These are phyloP conservation scores for Drosophila erecta DNA, from an alignment of 1,140 invertebrate genomes.

Conservation along the genomic window DNA sequence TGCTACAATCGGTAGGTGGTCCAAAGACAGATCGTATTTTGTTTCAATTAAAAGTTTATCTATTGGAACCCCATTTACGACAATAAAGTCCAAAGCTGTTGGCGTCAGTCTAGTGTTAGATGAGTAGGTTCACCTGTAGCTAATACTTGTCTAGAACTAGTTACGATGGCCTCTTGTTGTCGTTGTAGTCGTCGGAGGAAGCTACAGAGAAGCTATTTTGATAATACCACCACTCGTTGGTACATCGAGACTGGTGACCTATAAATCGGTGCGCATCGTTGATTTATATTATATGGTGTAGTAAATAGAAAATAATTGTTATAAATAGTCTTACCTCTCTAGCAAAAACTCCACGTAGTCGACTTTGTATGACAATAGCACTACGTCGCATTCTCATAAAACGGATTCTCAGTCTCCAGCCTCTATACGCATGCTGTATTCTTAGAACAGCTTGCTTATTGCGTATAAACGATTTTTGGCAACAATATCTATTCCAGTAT, in stretches of 20 bases:
- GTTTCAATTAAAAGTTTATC: too few relatives aligned
- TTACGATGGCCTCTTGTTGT: too few relatives aligned
- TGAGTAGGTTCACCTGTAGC: too few relatives aligned
- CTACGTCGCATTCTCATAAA: slow-evolving; percentile 94
- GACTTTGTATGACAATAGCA: slow-evolving; percentile 95
- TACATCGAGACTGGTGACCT: background rate
- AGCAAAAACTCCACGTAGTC: slow-evolving; percentile 95
- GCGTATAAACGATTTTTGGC: slow-evolving; percentile 85
- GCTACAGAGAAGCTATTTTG: slow-evolving; percentile 11
- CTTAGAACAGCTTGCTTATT: slow-evolving; percentile 87
- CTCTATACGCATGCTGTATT: slow-evolving; percentile 94
- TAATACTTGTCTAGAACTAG: too few relatives aligned
- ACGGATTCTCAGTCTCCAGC: slow-evolving; percentile 92
- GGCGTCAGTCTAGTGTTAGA: too few relatives aligned
- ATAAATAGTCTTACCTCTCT: slow-evolving; percentile 87
- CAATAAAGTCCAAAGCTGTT: too few relatives aligned
- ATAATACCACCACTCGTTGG: slow-evolving; percentile 8
- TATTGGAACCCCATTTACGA: too few relatives aligned
- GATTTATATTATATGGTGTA: background rate
- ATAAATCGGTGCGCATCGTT: background rate
- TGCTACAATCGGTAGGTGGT: too few relatives aligned
- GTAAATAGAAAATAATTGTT: too few relatives aligned
- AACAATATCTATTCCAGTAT: slow-evolving; percentile 88
- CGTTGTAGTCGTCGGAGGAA: too few relatives aligned
- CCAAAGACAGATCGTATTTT: too few relatives aligned